Evolutionary conservation across 2,888 invertebrate species (phyloP), one percentile per base, ranked within the genome.

Genomic region (Nomada fucata): DNA sequence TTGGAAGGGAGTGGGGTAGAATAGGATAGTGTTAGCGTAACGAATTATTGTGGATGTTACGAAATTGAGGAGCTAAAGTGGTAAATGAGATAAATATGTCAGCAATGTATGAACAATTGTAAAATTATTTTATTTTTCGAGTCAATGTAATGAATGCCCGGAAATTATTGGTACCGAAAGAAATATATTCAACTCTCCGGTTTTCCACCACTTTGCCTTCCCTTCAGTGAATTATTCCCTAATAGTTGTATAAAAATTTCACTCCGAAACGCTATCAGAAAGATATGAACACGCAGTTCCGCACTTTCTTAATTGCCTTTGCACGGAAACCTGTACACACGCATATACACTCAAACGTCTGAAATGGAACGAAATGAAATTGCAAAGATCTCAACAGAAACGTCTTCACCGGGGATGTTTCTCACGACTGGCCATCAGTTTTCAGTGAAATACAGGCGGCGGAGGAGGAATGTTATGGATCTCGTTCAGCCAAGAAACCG

Each of bases 401-500:
- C 70, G 65, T 72, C 70, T 74, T 59, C 61, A 55, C 79, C 69
- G 57, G 61, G 63, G 61, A 68, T 69, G 75, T 78, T 79, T 55
- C 74, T 64, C 61, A 55, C 11, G 42, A 15, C 63, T 7, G 52
- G 59, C 53, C 74, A 59, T 72, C 78, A 52, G 59, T 61, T 68
- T 76, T 55, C 71, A 52, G 60, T 10, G 59, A 53, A 67, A 55
- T 53, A 53, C 23, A 55, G 29, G 53, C 59, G 69, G 74, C 57
- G 52, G 53, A 65, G 64, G 63, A 63, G 42, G 18, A 64, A 26
- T n/a, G 73, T 29, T 23, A 50, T 65, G 78, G 70, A 82, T 79
- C 79, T 85, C 77, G 74, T 80, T 69, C 79, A 71, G 52, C 76
- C 79, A 86, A 85, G 89, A 87, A 87, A 86, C 76, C 85, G 63